Percentiles rank a stretch among this genome's conserved stretches.
Conservation (phyloP, 2,797 vertebrate genomes). For the Thamnophis elegans region DNA sequence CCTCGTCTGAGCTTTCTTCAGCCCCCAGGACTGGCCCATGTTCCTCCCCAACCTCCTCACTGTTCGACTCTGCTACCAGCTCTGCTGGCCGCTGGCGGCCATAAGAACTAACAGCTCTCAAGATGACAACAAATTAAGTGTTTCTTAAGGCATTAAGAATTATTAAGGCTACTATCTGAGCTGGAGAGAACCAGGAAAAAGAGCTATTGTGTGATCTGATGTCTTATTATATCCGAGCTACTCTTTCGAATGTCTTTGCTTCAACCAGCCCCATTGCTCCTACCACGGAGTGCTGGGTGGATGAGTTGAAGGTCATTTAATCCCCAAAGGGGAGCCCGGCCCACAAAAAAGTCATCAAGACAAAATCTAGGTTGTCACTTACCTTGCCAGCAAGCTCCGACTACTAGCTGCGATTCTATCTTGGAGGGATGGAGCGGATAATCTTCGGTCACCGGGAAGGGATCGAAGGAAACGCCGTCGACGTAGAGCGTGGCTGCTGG, state of each 20-base stretch:
- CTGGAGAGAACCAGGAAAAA: background rate
- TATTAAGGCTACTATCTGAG: background rate
- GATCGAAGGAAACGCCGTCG: constrained; percentile 88
- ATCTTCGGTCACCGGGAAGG: constrained; percentile 94
- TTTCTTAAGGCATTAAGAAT: background rate
- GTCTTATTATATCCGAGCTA: background rate
- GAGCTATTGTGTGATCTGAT: background rate
- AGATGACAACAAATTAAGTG: no score
- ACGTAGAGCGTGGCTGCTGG: constrained; percentile 87
- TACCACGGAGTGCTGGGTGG: background rate
- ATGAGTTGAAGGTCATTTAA: background rate
- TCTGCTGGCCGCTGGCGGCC: no score
- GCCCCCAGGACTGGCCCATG: no score
- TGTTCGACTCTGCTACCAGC: no score
- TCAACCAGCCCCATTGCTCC: background rate
- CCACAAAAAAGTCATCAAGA: no score
- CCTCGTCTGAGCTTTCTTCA: no score
- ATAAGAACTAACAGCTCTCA: background rate
- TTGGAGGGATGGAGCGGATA: constrained; percentile 89
- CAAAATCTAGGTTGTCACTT: constrained; percentile 8
- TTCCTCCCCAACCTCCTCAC: no score
- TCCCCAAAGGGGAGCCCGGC: no score
- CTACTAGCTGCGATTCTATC: constrained; percentile 90
- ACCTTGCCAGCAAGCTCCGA: constrained; percentile 99
- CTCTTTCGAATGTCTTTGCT: background rate